Conservation (phyloP, 2,113 vertebrate genomes). For the Malaclemys terrapin region DNA sequence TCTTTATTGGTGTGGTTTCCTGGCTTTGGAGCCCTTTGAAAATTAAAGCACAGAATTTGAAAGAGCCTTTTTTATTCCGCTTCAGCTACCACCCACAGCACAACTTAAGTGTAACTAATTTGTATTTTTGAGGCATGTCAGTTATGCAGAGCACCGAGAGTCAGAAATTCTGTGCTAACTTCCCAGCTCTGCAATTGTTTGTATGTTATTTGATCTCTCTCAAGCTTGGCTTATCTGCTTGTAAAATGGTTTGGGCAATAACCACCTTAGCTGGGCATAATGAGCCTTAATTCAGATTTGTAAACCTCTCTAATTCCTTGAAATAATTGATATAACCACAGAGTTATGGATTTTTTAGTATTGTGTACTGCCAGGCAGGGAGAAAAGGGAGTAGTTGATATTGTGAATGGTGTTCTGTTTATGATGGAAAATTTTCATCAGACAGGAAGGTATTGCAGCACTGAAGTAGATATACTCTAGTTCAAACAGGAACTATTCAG, state of each 20-base stretch:
- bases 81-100: not conserved
- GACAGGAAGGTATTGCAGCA: not conserved
- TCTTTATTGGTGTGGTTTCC: constrained; percentile 51
- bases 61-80: not conserved
- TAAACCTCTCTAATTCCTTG: not conserved
- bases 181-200: not conserved
- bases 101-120: rapidly evolving
- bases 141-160: rapidly evolving
- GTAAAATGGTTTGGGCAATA: not conserved
- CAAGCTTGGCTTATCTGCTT: not conserved
- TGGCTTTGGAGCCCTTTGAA: constrained; percentile 28
- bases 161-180: not conserved
- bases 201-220: rapidly evolving
- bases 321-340: not conserved
- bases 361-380: not conserved
- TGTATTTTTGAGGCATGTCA: not conserved
- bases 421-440: not conserved
- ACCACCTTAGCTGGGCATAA: not conserved
- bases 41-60: constrained; percentile 63
- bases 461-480: not conserved
- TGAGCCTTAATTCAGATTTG: not conserved
- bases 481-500: not conserved
- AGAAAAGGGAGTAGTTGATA: not conserved
- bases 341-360: not conserved
- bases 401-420: not conserved